Conservation (phyloP, 1,140 invertebrate genomes). For the Drepana arcuata region DNA sequence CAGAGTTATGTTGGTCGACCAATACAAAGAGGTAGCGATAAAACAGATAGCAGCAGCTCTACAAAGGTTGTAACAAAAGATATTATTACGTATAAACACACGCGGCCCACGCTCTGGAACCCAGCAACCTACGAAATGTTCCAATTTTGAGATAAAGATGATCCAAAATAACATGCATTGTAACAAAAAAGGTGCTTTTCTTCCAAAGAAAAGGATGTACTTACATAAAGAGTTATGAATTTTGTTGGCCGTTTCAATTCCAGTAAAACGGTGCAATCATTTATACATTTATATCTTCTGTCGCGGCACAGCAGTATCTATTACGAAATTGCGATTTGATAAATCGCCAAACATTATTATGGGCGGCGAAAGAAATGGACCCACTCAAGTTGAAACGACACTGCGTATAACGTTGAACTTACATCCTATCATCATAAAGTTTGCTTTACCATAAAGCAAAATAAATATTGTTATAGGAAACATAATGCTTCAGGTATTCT, state of each 20-base stretch:
- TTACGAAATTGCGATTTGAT: constrained; percentile 70
- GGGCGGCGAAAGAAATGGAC: constrained; percentile 65
- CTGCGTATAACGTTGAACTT: too few relatives aligned
- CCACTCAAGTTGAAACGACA: constrained; percentile 51
- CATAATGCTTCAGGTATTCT: constrained; percentile 38
- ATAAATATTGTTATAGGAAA: constrained; percentile 51
- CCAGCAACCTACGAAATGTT: too few relatives aligned
- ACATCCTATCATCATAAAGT: too few relatives aligned
- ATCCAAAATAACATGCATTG: too few relatives aligned
- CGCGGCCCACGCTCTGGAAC: constrained; percentile 13
- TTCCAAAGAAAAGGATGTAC: too few relatives aligned
- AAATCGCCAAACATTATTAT: constrained; percentile 70
- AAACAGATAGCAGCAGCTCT: constrained; percentile 46
- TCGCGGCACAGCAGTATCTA: constrained; percentile 62
- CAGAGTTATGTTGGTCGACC: constrained; percentile 17
- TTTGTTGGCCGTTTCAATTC: constrained; percentile 21
- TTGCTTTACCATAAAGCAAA: constrained; percentile 23
- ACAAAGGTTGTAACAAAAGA: constrained; percentile 58
- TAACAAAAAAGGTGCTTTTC: too few relatives aligned
- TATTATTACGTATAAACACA: constrained; percentile 47
- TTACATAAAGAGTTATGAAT: too few relatives aligned
- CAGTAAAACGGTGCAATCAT: constrained; percentile 23
- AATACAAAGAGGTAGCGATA: constrained; percentile 51
- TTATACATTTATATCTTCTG: constrained; percentile 51
- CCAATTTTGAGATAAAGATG: too few relatives aligned